phyloP scores from a whole-genome alignment of 2,888 invertebrate genomes.

The Platycheirus albimanus region DNA sequence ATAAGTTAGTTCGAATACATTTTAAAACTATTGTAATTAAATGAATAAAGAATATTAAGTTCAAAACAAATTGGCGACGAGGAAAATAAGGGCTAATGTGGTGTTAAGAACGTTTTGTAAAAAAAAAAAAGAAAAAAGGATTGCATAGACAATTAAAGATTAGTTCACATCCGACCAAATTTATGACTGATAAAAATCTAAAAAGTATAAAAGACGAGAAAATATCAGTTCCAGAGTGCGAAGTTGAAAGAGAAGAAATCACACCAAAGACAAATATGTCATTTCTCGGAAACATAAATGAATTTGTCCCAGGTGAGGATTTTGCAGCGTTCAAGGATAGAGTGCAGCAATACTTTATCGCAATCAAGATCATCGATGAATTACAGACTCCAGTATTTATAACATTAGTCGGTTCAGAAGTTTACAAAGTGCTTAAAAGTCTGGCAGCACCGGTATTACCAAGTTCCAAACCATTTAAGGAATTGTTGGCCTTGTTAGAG shows the following conservation, averaged over 20 bases:
- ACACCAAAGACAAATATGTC: constrained; percentile 13
- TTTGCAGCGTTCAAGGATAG: constrained; percentile 34
- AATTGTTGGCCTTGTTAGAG: constrained; percentile 15
- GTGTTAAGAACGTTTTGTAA: too few species aligned
- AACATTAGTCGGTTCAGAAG: constrained; percentile 34
- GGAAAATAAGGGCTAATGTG: too few species aligned
- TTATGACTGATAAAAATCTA: too few species aligned
- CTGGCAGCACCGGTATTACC: constrained; percentile 33
- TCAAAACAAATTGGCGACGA: too few species aligned
- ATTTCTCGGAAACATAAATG: constrained; percentile 28
- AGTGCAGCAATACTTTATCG: constrained; percentile 32
- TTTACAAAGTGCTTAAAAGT: constrained; percentile 27
- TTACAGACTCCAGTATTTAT: constrained; percentile 26
- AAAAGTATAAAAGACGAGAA: constrained; percentile 7
- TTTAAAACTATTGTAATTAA: too few species aligned
- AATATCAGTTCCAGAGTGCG: not conserved
- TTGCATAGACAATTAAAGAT: too few species aligned
- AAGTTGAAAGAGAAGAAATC: not conserved
- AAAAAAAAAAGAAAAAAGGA: too few species aligned
- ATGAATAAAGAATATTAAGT: too few species aligned
- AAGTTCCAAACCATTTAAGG: constrained; percentile 19
- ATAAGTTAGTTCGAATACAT: too few species aligned
- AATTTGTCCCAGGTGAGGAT: constrained; percentile 33
- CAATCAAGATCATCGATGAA: not conserved
- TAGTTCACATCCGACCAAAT: too few species aligned